Evolutionary conservation across 30 jellyfish, hydroid and myxozoan genomes (phyloP).

Genomic region (Clytia hemisphaerica): DNA sequence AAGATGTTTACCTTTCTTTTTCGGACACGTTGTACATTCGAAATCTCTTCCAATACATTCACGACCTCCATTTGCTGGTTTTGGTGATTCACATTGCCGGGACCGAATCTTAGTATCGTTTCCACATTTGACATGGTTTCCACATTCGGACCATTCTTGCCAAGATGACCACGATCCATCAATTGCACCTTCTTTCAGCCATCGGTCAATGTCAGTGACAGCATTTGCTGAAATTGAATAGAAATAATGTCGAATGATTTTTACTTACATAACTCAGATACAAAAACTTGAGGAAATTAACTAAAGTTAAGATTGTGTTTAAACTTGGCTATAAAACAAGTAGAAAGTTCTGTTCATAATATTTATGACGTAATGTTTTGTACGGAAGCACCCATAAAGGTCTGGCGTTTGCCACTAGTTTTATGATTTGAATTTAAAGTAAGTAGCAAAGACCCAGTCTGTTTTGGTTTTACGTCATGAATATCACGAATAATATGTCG

Average conservation of each 20-base stretch:
- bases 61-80: constrained; percentile 6
- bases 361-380: no score
- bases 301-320: neutral
- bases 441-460: no score
- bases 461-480: no score
- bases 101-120: neutral
- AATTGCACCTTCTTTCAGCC: constrained; percentile 6
- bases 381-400: no score
- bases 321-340: neutral
- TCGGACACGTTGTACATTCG: constrained; percentile 3
- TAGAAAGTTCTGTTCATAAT: neutral
- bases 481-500: no score
- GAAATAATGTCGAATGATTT: no score
- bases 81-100: neutral
- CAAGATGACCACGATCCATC: constrained; percentile 15
- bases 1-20: neutral
- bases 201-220: neutral
- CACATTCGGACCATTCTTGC: neutral
- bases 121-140: neutral
- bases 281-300: no score
- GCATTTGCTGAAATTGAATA: no score
- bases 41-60: neutral
- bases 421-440: no score
- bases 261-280: no score
- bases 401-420: no score